A percentile compares a stretch with the other conserved stretches of the same genome.
Evolutionary conservation across 2,113 vertebrate genomes (phyloP).

Genomic region (Eublepharis macularius): DNA sequence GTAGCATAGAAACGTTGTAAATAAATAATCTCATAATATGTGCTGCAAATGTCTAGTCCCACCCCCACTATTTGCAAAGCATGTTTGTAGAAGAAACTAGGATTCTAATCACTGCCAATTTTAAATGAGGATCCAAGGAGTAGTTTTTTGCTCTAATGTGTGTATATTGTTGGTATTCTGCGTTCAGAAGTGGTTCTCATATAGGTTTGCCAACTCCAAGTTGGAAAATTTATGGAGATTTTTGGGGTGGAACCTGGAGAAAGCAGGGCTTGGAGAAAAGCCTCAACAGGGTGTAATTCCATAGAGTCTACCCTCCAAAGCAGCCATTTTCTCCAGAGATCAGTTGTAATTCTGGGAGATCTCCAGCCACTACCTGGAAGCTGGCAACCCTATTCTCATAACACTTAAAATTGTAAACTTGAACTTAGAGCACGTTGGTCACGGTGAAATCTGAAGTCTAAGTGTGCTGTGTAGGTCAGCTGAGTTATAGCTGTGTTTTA

Average conservation of each 20-base stretch:
- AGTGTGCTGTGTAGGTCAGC: neutral
- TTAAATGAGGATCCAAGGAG: neutral
- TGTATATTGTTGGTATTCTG: neutral
- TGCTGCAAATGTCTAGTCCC: neutral
- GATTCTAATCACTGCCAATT: neutral
- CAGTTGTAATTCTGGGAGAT: too few species aligned
- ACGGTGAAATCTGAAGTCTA: neutral
- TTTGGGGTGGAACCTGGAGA: too few species aligned
- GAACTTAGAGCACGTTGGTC: neutral
- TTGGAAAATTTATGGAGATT: too few species aligned
- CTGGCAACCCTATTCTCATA: too few species aligned
- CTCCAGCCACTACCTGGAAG: too few species aligned
- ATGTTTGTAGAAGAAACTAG: neutral
- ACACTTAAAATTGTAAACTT: neutral
- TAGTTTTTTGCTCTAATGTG: neutral
- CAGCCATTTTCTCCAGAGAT: too few species aligned
- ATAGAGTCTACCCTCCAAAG: too few species aligned
- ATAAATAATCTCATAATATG: neutral
- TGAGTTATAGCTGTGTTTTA: neutral
- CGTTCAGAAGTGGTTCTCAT: neutral
- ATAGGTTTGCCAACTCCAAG: too few species aligned
- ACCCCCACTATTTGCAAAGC: neutral
- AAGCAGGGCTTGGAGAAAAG: too few species aligned
- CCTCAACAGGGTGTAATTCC: too few species aligned
- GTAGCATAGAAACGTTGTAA: too few species aligned